Evolutionary conservation across 1,140 invertebrate species (phyloP), one percentile per base, ranked within the genome.

Genomic region (Ericerus pela): DNA sequence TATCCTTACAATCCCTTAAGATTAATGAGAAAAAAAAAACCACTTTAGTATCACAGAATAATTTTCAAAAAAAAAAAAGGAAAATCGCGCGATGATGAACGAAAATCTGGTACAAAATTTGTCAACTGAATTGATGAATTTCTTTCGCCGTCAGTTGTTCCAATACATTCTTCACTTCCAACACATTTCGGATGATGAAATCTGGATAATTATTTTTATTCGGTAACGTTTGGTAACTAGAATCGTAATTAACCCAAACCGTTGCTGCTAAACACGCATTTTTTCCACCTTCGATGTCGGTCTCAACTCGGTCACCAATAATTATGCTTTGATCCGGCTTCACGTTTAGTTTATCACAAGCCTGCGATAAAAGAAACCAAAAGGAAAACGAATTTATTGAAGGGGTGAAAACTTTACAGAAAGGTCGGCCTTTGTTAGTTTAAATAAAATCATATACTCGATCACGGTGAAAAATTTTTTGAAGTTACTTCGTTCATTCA

Each of bases 281-380:
- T 60, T 80, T 80, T 27, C 83, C 85, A 43, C 86, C 86, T 76
- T 75, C 73, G 59, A 90, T 89, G 69, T 89, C 87, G 10, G 85
- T 88, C 67, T 88, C 83, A 57, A 89, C 66, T 66, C 85, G 87
- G 64, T 89, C 87, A 10, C 86, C 86, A 61, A 90, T 79, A 84
- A 91, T 89, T 59, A 86, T 76, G 69, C 84, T 88, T 60, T 79
- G 76, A 16, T 75, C 66, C 0, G 85, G 79, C 60, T 77, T 71
- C 8, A 89, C 81, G 56, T 77, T 73, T 30, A 89, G 75, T 62
- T 73, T 75, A 62, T 80, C 76, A 70, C 83, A 88, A 6, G 85
- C 85, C 59, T 82, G 76, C 22, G 69, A 63, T 66, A 85, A 85
- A 67, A 88, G 86, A 65, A n/a, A n/a, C n/a, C n/a, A n/a, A n/a